Conservation (phyloP, 2,888 invertebrate species). For the Petrolisthes manimaculis region DNA sequence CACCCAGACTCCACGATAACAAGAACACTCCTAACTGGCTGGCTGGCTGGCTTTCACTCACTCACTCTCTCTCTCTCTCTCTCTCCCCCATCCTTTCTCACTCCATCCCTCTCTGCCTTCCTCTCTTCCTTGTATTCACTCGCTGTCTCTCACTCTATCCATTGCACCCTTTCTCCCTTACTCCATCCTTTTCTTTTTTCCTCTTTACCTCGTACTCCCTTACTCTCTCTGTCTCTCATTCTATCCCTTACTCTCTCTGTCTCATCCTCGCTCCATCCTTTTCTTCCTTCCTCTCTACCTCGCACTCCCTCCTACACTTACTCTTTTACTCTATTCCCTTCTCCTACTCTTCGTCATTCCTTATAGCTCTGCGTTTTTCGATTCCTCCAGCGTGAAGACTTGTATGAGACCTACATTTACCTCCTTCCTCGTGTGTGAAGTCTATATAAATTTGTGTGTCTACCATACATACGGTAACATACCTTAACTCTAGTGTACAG, state of each 20-base stretch:
- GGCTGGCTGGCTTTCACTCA: neutral
- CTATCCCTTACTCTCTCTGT: neutral
- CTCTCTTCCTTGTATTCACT: neutral
- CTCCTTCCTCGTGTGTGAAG: neutral
- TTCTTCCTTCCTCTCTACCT: neutral
- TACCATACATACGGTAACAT: too few species aligned
- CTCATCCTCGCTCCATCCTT: neutral
- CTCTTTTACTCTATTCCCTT: neutral
- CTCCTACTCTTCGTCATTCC: slow-evolving; percentile 3
- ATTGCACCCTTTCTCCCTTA: neutral
- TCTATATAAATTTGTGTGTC: too few species aligned
- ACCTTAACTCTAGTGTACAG: too few species aligned
- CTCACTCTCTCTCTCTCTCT: neutral
- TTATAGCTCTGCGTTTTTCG: neutral
- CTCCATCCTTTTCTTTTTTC: neutral
- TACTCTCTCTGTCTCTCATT: slow-evolving; percentile 1
- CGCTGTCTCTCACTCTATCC: neutral
- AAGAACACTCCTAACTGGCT: neutral
- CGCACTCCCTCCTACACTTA: neutral
- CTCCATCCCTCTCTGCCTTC: neutral
- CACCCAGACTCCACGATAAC: neutral
- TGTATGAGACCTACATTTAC: neutral
- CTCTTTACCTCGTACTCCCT: neutral
- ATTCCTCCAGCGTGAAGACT: too few species aligned
- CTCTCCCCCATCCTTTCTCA: slow-evolving; percentile 1